Conservation (phyloP, 2,797 vertebrate genomes). For the Mus minutoides region DNA sequence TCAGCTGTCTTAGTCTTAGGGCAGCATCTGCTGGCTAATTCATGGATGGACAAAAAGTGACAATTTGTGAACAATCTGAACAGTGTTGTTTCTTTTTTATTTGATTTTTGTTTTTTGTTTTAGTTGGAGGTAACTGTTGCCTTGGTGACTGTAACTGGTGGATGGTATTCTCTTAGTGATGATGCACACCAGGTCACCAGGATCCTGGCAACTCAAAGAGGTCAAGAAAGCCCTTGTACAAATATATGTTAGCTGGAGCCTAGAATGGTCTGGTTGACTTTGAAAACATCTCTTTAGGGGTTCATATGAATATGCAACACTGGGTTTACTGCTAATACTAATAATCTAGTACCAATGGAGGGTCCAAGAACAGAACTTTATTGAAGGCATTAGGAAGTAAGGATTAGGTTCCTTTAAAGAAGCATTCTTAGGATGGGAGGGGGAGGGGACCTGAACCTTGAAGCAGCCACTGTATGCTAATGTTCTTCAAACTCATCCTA, state of each 20-base stretch:
- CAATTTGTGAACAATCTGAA: constrained; percentile 82
- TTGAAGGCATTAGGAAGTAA: neutral
- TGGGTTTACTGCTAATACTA: constrained; percentile 20
- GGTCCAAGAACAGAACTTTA: neutral
- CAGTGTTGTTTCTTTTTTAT: neutral
- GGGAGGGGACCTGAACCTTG: neutral
- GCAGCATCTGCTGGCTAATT: constrained; percentile 89
- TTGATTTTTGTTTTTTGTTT: constrained; percentile 4
- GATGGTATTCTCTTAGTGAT: constrained; percentile 31
- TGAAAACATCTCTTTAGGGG: neutral
- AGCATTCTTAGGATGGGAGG: neutral
- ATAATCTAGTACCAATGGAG: neutral
- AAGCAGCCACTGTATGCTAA: constrained; percentile 3
- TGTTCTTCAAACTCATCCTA: neutral
- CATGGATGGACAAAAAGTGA: constrained; percentile 87
- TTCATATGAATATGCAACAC: constrained; percentile 1
- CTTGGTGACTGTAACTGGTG: constrained; percentile 35
- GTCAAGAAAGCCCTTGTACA: neutral
- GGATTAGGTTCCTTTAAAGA: constrained; percentile 29
- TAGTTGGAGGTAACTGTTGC: constrained; percentile 71
- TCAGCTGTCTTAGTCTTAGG: constrained; percentile 87
- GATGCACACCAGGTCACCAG: neutral
- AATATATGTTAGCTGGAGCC: neutral
- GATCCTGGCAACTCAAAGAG: constrained; percentile 4
- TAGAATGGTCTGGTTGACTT: constrained; percentile 23